Conservation (phyloP, 2,797 vertebrate genomes). For the Sebastes hopkinsi region DNA sequence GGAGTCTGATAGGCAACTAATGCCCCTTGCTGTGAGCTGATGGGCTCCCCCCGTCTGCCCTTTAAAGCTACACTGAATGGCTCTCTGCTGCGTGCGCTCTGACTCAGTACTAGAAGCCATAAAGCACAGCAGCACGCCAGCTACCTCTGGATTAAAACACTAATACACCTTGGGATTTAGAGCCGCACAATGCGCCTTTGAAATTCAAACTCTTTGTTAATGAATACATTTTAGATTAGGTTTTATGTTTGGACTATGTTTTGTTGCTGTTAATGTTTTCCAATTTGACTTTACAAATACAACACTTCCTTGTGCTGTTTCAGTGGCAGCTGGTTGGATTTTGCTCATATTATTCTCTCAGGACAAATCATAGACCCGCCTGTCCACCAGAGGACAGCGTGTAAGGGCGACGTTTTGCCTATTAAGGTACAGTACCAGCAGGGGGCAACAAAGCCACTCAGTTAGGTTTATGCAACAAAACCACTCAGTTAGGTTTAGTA, state of each 20-base stretch:
- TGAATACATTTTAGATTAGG: neutral
- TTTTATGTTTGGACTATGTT: neutral
- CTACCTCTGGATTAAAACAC: conserved; percentile 22
- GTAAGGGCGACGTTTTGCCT: no score
- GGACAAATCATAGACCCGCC: neutral
- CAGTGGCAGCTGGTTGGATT: neutral
- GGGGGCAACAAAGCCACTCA: no score
- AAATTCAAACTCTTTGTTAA: neutral
- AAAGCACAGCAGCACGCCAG: conserved; percentile 6
- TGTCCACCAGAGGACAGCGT: no score
- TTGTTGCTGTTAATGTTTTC: neutral
- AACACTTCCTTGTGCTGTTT: neutral
- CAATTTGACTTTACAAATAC: neutral
- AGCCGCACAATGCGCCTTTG: neutral
- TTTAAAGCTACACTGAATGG: conserved; percentile 40
- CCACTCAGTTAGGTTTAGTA: no score
- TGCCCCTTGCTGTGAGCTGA: conserved; percentile 64
- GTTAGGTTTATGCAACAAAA: no score
- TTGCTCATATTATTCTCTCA: neutral
- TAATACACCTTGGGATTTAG: neutral
- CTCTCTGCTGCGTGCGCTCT: neutral
- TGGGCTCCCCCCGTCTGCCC: conserved; percentile 39
- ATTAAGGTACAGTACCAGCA: no score
- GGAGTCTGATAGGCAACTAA: conserved; percentile 74
- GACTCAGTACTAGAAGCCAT: conserved; percentile 15